Evolutionary conservation across 2,797 vertebrate genomes (phyloP), one percentile per base, ranked within the genome.

Genomic region (Orestias chungarensis): DNA sequence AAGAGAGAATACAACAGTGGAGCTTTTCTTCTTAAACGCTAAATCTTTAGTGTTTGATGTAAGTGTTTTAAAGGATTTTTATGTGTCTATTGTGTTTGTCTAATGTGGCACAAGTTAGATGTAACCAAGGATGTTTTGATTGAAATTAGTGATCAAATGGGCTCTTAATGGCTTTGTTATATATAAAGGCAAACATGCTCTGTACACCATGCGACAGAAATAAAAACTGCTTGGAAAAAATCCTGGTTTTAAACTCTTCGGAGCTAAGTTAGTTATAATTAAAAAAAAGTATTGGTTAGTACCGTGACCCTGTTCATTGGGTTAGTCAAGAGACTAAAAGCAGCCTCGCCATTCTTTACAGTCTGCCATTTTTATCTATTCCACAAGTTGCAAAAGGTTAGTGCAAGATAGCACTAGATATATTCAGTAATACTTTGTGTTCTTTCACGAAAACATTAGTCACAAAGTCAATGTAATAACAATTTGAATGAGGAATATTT

Each of bases 1-100:
- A 77, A 99, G 96, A 92, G 98, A 99, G 25, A 97, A 95, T 82
- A 96, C 95, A 23, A 99, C 98, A 0, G 96, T 99, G 70, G 96
- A 99, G 87, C 93, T 99, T 66, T 99, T 99, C 91, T 99, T 97
- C 88, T 93, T 99, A 87, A 99, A 99, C 18, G 97, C 98, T 10
- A 99, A 97, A 91, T 94, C 96, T 68, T 95, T 95, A 17, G 95
- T 99, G 38, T 96, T 95, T 82, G 96, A 97, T 93, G 98, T 99
- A 95, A 97, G 94, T 94, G 23, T 55, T 77, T 73, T 31, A 20
- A 47, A 47, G 1, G 25, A 46, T n/a, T 54, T 47, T 52, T 14
- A 47, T 61, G 3, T 20, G 4, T 43, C 18, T 69, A 10, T 74
- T 74, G 31, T 31, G 1, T 66, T 14, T 35, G 38, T 14, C 40